Percentiles rank a stretch among this genome's conserved stretches.
These are phyloP conservation scores for Anhinga anhinga DNA, from an alignment of 2,113 vertebrate genomes.

Conservation along the genomic window DNA sequence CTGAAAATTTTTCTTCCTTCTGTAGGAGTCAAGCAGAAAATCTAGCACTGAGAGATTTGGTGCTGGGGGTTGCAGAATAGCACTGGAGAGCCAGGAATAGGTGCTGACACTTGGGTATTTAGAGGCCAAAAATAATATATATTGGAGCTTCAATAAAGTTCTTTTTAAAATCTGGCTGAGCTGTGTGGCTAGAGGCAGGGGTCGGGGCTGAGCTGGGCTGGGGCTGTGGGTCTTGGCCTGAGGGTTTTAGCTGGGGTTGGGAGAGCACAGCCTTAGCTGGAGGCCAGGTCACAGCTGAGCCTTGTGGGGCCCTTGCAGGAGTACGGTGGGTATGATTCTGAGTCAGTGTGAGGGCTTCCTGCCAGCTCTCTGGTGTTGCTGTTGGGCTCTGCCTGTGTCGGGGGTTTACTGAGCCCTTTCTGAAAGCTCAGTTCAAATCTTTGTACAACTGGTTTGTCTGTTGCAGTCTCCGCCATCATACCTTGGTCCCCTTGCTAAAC, in stretches of 20 bases:
- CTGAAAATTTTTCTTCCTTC: slow-evolving; percentile 53
- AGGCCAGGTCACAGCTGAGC: background rate
- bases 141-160: slow-evolving; percentile 67
- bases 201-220: background rate
- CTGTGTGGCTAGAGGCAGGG: slow-evolving; percentile 51
- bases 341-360: background rate
- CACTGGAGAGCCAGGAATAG: slow-evolving; percentile 46
- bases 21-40: slow-evolving; percentile 42
- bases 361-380: background rate
- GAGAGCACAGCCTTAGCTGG: background rate
- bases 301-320: background rate
- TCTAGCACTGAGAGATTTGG: background rate
- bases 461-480: background rate
- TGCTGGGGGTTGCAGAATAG: slow-evolving; percentile 36
- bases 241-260: background rate
- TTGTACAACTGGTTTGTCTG: background rate
- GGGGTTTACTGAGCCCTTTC: background rate
- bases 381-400: background rate
- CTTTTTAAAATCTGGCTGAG: slow-evolving; percentile 53
- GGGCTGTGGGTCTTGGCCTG: background rate
- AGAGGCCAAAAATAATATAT: slow-evolving; percentile 67
- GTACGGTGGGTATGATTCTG: background rate
- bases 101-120: slow-evolving; percentile 43
- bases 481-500: background rate
- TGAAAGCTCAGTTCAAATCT: background rate